A percentile compares a stretch with the other conserved stretches of the same genome.
Evolutionary conservation across 2,888 invertebrate species (phyloP).

Genomic region (Apamea epomidion): DNA sequence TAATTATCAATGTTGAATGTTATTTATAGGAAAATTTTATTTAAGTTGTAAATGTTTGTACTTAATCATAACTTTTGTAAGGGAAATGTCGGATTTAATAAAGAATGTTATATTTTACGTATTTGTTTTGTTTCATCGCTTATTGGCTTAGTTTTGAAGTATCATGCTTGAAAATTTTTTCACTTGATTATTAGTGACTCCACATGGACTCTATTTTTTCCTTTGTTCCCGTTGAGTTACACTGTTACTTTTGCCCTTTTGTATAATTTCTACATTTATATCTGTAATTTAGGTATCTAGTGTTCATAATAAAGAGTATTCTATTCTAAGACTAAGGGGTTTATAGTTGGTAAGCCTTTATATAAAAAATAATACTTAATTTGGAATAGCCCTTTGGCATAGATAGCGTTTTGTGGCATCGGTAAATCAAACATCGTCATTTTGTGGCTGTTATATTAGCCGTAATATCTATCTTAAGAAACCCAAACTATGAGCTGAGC

Average conservation of each 20-base stretch:
- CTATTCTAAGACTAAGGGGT: too few relatives aligned
- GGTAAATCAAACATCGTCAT: background rate
- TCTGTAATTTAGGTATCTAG: too few relatives aligned
- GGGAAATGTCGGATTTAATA: constrained; percentile 64
- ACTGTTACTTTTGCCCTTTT: too few relatives aligned
- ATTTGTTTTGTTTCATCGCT: background rate
- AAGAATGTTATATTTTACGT: constrained; percentile 54
- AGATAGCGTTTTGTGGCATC: background rate
- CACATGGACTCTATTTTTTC: too few relatives aligned
- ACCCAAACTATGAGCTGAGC: background rate
- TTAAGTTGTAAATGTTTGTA: constrained; percentile 70
- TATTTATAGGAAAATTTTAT: constrained; percentile 70
- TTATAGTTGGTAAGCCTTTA: too few relatives aligned
- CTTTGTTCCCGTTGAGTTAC: too few relatives aligned
- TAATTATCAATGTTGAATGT: constrained; percentile 64
- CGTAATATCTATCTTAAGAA: background rate
- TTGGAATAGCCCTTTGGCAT: background rate
- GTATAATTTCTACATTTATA: too few relatives aligned
- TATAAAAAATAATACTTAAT: background rate
- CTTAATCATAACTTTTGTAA: constrained; percentile 69
- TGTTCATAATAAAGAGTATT: too few relatives aligned
- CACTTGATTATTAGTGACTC: too few relatives aligned
- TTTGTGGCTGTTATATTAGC: background rate
- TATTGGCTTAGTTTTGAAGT: background rate
- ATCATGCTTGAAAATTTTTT: background rate